phyloP scores from a whole-genome alignment of 2,797 vertebrate genomes.

The Tokudaia muenninki region DNA sequence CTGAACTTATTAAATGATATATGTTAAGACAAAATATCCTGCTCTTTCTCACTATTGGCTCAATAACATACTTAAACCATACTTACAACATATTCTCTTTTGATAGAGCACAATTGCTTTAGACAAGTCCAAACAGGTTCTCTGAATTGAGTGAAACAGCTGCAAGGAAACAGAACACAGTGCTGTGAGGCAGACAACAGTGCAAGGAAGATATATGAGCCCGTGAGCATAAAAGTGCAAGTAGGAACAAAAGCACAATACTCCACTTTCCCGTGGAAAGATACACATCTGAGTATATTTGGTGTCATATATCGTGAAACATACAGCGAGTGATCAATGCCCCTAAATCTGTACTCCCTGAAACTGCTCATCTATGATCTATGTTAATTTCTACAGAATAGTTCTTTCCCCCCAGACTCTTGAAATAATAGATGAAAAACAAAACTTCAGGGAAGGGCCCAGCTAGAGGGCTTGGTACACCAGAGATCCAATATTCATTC shows the following conservation, averaged over 20 bases:
- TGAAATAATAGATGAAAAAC: slow-evolving; percentile 66
- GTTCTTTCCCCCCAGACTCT: slow-evolving; percentile 42
- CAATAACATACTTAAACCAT: slow-evolving; percentile 56
- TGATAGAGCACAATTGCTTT: slow-evolving; percentile 99
- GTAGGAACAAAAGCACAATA: neutral
- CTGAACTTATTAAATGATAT: neutral
- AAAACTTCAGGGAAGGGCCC: slow-evolving; percentile 53
- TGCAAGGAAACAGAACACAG: slow-evolving; percentile 85
- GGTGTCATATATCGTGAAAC: neutral
- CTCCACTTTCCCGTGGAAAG: slow-evolving; percentile 26
- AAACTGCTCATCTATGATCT: slow-evolving; percentile 11
- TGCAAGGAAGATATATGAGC: neutral
- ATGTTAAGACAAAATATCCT: slow-evolving; percentile 30
- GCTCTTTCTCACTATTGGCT: slow-evolving; percentile 12
- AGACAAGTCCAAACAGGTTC: slow-evolving; percentile 98
- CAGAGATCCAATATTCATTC: slow-evolving; percentile 65
- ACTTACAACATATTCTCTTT: slow-evolving; percentile 96
- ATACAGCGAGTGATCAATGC: neutral
- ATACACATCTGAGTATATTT: neutral
- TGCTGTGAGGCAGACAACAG: slow-evolving; percentile 4
- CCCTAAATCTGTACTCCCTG: slow-evolving; percentile 27
- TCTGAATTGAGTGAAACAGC: slow-evolving; percentile 99
- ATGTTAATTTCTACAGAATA: slow-evolving; percentile 53
- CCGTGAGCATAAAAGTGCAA: neutral
- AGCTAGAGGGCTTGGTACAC: slow-evolving; percentile 52